Evolutionary conservation across 2,797 vertebrate genomes (phyloP).

Genomic region (Notoglanidium macrostoma): DNA sequence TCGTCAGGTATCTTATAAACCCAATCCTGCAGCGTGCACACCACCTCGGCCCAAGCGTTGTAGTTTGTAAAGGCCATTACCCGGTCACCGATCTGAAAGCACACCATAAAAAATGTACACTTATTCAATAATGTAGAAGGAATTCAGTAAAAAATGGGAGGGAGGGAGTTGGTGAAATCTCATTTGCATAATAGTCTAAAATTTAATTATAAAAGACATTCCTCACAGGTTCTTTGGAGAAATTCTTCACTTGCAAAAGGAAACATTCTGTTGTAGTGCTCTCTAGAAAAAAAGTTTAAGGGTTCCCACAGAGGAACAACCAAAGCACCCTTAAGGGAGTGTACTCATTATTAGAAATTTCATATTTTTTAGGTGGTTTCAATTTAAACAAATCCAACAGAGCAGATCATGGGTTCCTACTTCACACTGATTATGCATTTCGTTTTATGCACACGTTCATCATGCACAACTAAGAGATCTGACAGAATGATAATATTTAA

Average conservation of each 20-base stretch:
- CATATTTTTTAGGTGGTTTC: background rate
- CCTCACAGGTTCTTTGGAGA: background rate
- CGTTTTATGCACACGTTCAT: background rate
- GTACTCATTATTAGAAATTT: background rate
- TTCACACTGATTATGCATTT: background rate
- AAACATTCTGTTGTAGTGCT: background rate
- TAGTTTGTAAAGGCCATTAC: conserved; percentile 98
- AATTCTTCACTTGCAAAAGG: too few species aligned
- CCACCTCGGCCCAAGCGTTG: conserved; percentile 97
- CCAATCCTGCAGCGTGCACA: conserved; percentile 88
- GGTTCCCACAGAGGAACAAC: background rate
- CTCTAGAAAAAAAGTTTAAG: background rate
- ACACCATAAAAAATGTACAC: background rate
- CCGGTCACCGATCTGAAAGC: conserved; percentile 89
- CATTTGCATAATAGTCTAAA: background rate
- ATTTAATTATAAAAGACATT: background rate
- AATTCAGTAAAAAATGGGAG: too few species aligned
- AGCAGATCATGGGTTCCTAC: background rate
- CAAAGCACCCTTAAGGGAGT: background rate
- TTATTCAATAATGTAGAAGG: background rate
- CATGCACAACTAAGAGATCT: background rate
- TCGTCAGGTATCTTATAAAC: conserved; percentile 96
- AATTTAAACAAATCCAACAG: background rate
- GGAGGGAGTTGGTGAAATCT: background rate
- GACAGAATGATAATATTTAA: background rate